Percentiles rank a stretch among this genome's conserved stretches.
Evolutionary conservation across 2,888 invertebrate genomes (phyloP).

Genomic region (Eremobia ochroleuca): DNA sequence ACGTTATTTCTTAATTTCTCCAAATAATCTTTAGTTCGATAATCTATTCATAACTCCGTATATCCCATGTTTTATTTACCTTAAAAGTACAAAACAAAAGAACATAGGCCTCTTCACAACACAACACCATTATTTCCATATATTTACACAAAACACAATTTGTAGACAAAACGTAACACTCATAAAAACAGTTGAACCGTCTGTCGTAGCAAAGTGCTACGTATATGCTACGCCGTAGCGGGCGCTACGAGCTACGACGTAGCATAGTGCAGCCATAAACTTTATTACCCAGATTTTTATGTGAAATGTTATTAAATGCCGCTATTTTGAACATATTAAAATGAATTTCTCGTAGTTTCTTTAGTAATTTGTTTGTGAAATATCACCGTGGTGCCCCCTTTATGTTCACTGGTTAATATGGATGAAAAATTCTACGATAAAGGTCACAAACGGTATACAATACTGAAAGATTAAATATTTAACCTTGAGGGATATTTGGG

Average conservation of each 20-base stretch:
- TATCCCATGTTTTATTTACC: not conserved
- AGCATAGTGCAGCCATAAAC: constrained; percentile 63
- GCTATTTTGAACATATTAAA: constrained; percentile 57
- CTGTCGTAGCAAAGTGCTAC: constrained; percentile 68
- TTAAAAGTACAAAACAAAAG: not conserved
- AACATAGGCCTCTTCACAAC: constrained; percentile 13
- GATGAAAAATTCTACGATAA: constrained; percentile 21
- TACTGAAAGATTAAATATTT: not conserved
- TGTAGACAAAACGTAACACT: constrained; percentile 63
- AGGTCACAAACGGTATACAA: not conserved
- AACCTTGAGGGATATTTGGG: not conserved
- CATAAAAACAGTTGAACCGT: constrained; percentile 62
- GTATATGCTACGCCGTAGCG: constrained; percentile 59
- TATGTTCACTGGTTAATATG: constrained; percentile 19
- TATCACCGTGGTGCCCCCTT: constrained; percentile 26
- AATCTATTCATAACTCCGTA: not conserved
- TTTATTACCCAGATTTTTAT: constrained; percentile 67
- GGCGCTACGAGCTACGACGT: constrained; percentile 55
- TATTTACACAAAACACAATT: constrained; percentile 62
- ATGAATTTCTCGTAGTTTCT: constrained; percentile 51
- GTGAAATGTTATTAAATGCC: constrained; percentile 62
- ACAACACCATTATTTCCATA: constrained; percentile 50
- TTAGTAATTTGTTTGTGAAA: constrained; percentile 47
- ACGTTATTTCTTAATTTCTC: not conserved
- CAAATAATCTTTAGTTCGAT: not conserved